Conservation (phyloP, 2,113 vertebrate species). For the Arothron firmamentum region DNA sequence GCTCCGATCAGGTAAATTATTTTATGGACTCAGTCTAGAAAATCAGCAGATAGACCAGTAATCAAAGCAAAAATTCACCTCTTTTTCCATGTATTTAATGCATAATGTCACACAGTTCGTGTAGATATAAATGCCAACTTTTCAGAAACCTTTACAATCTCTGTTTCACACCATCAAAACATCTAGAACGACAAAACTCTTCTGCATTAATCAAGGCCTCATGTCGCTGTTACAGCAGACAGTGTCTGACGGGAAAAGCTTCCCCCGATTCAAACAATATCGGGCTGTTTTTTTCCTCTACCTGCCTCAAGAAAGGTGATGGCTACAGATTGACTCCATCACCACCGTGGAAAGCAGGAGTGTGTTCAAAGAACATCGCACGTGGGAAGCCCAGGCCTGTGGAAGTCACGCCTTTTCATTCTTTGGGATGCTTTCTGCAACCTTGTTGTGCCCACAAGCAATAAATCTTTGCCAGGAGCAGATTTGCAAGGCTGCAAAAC, state of each 20-base stretch:
- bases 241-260: slow-evolving; percentile 61
- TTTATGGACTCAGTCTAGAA: not conserved
- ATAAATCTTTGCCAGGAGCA: slow-evolving; percentile 38
- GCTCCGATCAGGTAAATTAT: too few species aligned
- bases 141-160: too few species aligned
- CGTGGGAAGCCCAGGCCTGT: slow-evolving; percentile 60
- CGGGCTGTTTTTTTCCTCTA: slow-evolving; percentile 58
- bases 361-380: slow-evolving; percentile 79
- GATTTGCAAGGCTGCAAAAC: slow-evolving; percentile 54
- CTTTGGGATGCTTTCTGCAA: slow-evolving; percentile 67
- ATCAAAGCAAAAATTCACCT: too few species aligned
- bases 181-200: not conserved
- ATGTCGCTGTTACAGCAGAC: slow-evolving; percentile 42
- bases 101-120: too few species aligned
- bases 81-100: too few species aligned
- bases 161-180: not conserved
- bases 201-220: too few species aligned
- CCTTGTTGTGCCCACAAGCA: slow-evolving; percentile 55
- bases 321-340: slow-evolving; percentile 35
- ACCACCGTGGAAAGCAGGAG: slow-evolving; percentile 73
- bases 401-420: slow-evolving; percentile 74
- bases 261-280: slow-evolving; percentile 63
- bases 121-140: too few species aligned
- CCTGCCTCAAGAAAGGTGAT: slow-evolving; percentile 71
- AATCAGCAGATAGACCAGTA: too few species aligned